These are phyloP conservation scores for Semaprochilodus insignis DNA, from an alignment of 2,797 vertebrate genomes.

Conservation along the genomic window DNA sequence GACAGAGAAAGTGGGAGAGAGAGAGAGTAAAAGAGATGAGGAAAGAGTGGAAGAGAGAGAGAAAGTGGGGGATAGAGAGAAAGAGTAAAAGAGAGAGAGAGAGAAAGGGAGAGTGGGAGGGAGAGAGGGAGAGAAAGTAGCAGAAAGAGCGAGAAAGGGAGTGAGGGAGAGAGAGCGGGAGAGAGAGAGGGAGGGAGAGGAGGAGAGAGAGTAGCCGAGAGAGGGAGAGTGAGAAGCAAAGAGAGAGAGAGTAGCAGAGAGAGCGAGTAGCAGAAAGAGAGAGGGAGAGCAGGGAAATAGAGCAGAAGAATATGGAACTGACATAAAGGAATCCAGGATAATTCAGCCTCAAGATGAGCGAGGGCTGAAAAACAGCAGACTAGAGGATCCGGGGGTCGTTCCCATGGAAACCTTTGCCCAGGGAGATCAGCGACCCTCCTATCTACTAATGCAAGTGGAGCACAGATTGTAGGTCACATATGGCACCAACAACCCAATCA, in stretches of 20 bases:
- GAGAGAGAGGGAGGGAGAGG: not conserved
- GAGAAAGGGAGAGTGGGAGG: too few relatives aligned
- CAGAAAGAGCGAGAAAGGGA: too few relatives aligned
- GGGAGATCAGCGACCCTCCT: constrained; percentile 70
- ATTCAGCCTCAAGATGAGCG: constrained; percentile 75
- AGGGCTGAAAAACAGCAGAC: constrained; percentile 78
- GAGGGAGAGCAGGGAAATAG: constrained; percentile 74
- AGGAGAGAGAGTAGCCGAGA: constrained; percentile 20
- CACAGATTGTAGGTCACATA: constrained; percentile 80
- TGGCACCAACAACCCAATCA: constrained; percentile 69
- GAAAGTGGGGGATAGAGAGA: constrained; percentile 49
- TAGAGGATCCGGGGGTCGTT: constrained; percentile 77
- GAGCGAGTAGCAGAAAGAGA: constrained; percentile 19
- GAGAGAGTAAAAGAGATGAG: too few relatives aligned
- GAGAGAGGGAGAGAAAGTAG: too few relatives aligned
- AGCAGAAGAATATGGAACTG: constrained; percentile 82
- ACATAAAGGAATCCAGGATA: constrained; percentile 79
- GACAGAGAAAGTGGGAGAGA: constrained; percentile 5
- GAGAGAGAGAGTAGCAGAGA: constrained; percentile 14
- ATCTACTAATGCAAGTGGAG: constrained; percentile 65
- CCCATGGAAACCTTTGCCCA: constrained; percentile 84
- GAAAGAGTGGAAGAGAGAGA: too few relatives aligned
- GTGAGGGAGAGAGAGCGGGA: too few relatives aligned
- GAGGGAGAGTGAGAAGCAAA: constrained; percentile 7
- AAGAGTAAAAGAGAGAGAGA: too few relatives aligned